These are phyloP conservation scores for Galerucella pusilla DNA, from an alignment of 2,888 invertebrate genomes.

Conservation along the genomic window DNA sequence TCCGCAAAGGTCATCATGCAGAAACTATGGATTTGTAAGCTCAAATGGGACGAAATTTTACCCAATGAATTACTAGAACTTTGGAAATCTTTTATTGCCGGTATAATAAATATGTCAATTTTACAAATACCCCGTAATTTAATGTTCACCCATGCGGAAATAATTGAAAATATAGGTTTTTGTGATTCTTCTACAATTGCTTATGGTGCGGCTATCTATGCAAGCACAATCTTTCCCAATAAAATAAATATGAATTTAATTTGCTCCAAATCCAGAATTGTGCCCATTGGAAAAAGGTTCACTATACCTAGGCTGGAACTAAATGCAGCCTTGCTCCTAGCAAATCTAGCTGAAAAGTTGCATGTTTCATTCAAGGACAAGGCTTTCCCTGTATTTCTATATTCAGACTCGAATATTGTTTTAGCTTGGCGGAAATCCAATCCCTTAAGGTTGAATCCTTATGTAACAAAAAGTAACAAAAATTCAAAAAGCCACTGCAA, in stretches of 20 bases:
- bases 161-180: not conserved
- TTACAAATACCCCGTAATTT: not conserved
- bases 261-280: no score
- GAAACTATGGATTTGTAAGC: no score
- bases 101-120: not conserved
- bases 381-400: not conserved
- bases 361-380: no score
- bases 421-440: conserved; percentile 15
- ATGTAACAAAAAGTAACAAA: not conserved
- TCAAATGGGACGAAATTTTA: no score
- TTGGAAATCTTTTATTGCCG: no score
- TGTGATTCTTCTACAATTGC: not conserved
- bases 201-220: not conserved
- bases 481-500: not conserved
- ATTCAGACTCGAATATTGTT: conserved; percentile 11
- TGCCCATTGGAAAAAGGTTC: no score
- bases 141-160: not conserved
- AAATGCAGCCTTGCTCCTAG: not conserved
- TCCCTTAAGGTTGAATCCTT: not conserved
- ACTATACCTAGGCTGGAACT: not conserved
- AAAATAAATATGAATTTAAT: no score
- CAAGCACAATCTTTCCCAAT: not conserved
- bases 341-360: no score
- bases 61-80: no score
- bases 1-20: no score